Percentiles rank a stretch among this genome's conserved stretches.
Conservation (phyloP, 2,113 vertebrate genomes). For the Carassius auratus region DNA sequence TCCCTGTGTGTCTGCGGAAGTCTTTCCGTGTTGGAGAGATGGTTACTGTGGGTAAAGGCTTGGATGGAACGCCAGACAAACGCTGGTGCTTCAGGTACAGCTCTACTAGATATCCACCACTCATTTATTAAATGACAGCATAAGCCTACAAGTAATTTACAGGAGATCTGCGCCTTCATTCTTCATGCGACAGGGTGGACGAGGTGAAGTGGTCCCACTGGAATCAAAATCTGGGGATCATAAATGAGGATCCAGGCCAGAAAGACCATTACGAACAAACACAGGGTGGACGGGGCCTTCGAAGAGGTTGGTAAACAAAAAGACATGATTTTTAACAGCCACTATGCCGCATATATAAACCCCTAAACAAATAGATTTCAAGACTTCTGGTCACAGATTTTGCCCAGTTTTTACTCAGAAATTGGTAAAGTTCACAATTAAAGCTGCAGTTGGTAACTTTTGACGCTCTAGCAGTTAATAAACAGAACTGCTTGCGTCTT, state of each 20-base stretch:
- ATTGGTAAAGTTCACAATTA: too few species aligned
- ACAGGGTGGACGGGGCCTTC: slow-evolving; percentile 80
- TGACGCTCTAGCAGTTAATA: too few species aligned
- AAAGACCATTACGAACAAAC: slow-evolving; percentile 82
- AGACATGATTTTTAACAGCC: not conserved
- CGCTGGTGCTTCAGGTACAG: slow-evolving; percentile 96
- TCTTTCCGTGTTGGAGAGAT: slow-evolving; percentile 93
- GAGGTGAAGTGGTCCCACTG: too few species aligned
- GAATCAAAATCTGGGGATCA: slow-evolving; percentile 87
- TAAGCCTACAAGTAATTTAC: not conserved
- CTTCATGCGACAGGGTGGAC: not conserved
- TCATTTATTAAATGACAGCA: not conserved
- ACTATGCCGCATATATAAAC: not conserved
- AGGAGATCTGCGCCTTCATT: not conserved
- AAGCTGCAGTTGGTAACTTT: too few species aligned
- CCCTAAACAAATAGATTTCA: too few species aligned
- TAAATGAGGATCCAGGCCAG: slow-evolving; percentile 93
- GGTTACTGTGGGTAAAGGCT: slow-evolving; percentile 93
- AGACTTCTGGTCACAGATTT: too few species aligned
- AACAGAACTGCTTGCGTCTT: too few species aligned
- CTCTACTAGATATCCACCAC: not conserved
- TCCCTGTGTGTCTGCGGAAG: slow-evolving; percentile 89
- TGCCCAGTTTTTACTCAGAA: too few species aligned
- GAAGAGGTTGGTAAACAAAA: slow-evolving; percentile 81
- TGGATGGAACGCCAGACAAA: slow-evolving; percentile 85